A percentile compares a stretch with the other conserved stretches of the same genome.
Evolutionary conservation across 2,888 invertebrate species (phyloP).

Genomic region (Andrena marginata): DNA sequence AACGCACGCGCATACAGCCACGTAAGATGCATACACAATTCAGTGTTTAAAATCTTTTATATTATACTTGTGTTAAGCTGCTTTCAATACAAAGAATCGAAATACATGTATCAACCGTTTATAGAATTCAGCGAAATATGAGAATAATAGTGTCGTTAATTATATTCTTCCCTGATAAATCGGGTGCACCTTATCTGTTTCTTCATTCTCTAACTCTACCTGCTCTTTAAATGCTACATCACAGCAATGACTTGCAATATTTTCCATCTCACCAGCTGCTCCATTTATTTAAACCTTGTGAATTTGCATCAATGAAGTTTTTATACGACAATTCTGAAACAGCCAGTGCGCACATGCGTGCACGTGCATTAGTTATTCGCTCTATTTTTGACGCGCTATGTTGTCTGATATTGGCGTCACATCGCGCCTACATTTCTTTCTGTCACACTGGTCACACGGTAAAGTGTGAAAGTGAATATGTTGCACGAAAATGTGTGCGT

Average conservation of each 20-base stretch:
- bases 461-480: constrained; percentile 4
- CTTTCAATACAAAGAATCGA: background rate
- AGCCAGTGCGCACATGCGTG: background rate
- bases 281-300: too few relatives aligned
- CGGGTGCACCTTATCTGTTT: too few relatives aligned
- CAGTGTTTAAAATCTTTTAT: constrained; percentile 21
- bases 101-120: constrained; percentile 4
- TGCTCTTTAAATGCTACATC: background rate
- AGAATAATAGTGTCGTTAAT: constrained; percentile 14
- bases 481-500: constrained; percentile 3
- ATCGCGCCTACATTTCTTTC: background rate
- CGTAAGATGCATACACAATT: background rate
- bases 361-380: background rate
- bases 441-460: background rate
- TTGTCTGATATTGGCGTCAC: background rate
- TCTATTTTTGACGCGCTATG: constrained; percentile 11
- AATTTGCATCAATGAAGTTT: too few relatives aligned
- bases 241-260: background rate
- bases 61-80: background rate
- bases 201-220: too few relatives aligned
- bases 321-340: background rate
- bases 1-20: constrained; percentile 1
- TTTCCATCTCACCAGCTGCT: too few relatives aligned
- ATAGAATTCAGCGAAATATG: constrained; percentile 21
- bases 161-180: background rate